Evolutionary conservation across 2,888 invertebrate species (phyloP), one percentile per base, ranked within the genome.

Genomic region (Phortica magna): DNA sequence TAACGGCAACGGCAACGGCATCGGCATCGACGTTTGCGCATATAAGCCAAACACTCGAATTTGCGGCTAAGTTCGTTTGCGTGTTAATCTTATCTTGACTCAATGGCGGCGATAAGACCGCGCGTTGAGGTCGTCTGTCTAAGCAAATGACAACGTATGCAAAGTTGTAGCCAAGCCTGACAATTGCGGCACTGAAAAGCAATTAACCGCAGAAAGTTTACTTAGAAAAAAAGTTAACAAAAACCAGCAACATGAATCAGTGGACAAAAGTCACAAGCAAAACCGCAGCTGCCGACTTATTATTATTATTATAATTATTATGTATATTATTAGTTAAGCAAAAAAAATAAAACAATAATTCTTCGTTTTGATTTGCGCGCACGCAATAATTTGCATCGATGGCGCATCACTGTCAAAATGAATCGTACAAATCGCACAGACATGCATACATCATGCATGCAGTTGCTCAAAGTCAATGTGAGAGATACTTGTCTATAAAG

Each of bases 381-480:
- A 84, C 83, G 85, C 88, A 88, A 85, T 85, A 88, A 85, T 88
- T 85, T 88, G 87, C 87, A 83, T 82, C 88, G 87, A 85, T 85
- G 85, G 85, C 80, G 82, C 85, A 85, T 85, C 87, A 85, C 85
- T 87, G 85, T 85, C 85, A 88, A 82, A 87, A 80, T 83, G 84
- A 86, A 88, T 87, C 85, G 83, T 81, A 80, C 77, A 80, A 22
- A 19, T 61, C 22, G 19, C 19, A 14, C 5, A 48, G 10, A 14
- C 57, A 61, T 42, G 79, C 85, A 85, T 85, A 82, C 85, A 85
- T 88, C 85, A 85, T 84, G 48, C 7, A 48, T 48, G 48, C 48
- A 48, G 48, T 9, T 48, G 31, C 2, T 31, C 31, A 31, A 31
- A 31, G 48, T 48, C 48, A 9, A 48, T 48, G 48, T 48, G 14